These are phyloP conservation scores for Heliornis fulica DNA, from an alignment of 2,113 vertebrate species.

Conservation along the genomic window DNA sequence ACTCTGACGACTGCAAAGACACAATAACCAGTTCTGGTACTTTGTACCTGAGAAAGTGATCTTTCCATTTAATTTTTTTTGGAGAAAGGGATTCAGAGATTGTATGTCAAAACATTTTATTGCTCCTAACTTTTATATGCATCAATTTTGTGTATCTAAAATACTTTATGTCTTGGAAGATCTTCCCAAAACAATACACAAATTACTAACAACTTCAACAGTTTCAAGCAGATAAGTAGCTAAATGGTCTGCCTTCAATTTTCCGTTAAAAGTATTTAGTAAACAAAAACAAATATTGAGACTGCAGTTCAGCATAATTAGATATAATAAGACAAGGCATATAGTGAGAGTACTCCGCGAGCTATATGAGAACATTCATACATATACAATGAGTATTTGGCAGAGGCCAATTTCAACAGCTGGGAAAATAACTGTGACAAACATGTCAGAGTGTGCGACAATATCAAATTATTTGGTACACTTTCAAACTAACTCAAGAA, in stretches of 20 bases:
- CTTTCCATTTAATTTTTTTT: background rate
- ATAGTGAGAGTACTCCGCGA: background rate
- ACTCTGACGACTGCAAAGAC: background rate
- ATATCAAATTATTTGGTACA: background rate
- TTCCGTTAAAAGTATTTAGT: background rate
- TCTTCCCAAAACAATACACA: background rate
- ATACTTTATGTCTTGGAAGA: background rate
- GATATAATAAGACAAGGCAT: background rate
- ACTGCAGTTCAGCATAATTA: background rate
- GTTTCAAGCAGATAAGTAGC: background rate
- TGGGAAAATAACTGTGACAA: background rate
- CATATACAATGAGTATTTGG: background rate
- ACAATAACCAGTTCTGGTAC: background rate
- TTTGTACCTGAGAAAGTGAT: slow-evolving; percentile 16
- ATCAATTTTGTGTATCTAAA: background rate
- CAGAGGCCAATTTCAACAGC: background rate
- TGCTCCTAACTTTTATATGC: background rate
- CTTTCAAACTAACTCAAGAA: background rate
- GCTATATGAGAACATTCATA: background rate
- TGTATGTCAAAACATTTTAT: background rate
- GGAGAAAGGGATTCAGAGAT: background rate
- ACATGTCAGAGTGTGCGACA: background rate
- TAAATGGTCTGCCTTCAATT: background rate
- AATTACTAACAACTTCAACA: background rate
- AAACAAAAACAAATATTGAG: background rate